A percentile compares a stretch with the other conserved stretches of the same genome.
phyloP scores from a whole-genome alignment of 2,113 vertebrate species.

The Atherinomorus stipes region DNA sequence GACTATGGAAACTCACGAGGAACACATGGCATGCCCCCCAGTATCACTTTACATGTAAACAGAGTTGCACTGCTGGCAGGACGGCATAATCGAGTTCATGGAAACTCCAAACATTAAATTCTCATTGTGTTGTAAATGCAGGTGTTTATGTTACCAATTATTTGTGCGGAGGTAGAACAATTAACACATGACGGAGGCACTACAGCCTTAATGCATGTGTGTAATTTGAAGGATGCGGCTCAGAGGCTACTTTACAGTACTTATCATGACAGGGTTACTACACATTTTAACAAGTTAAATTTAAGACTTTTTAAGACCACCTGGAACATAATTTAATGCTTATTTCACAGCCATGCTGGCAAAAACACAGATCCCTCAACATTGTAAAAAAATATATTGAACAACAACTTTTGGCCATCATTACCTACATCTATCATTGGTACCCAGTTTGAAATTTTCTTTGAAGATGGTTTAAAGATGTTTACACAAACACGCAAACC shows the following conservation, averaged over 20 bases:
- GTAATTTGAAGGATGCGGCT: background rate
- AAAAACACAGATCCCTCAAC: too few species aligned
- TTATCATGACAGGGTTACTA: too few species aligned
- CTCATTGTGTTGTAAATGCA: conserved; percentile 24
- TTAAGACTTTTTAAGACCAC: too few species aligned
- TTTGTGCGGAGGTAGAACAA: background rate
- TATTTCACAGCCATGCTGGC: too few species aligned
- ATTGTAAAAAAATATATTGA: too few species aligned
- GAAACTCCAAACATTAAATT: conserved; percentile 28
- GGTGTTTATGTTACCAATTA: background rate
- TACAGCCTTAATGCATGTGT: background rate
- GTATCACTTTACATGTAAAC: conserved; percentile 78
- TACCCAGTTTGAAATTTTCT: too few species aligned
- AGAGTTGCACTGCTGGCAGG: conserved; percentile 48
- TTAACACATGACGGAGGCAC: background rate
- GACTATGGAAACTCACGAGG: conserved; percentile 66
- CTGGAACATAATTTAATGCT: too few species aligned
- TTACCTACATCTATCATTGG: too few species aligned
- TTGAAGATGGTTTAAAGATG: too few species aligned
- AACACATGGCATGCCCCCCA: conserved; percentile 49
- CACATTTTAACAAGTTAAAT: too few species aligned
- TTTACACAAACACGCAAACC: too few species aligned
- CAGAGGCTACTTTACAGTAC: conserved; percentile 4
- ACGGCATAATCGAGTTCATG: conserved; percentile 37
- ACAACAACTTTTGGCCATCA: too few species aligned